Evolutionary conservation across 2,113 vertebrate species (phyloP).

Genomic region (Galemys pyrenaicus): DNA sequence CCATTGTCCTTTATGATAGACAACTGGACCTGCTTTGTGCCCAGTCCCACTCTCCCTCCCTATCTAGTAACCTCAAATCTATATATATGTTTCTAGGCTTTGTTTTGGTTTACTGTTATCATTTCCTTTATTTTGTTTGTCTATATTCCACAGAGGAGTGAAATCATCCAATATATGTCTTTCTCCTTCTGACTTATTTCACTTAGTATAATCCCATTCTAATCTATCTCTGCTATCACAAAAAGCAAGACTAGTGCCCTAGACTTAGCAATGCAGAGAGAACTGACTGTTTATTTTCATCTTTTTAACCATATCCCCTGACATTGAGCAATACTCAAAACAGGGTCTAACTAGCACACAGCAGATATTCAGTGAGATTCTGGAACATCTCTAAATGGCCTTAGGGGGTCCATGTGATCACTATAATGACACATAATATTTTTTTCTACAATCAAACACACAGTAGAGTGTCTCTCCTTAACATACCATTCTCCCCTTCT

Average conservation of each 20-base stretch:
- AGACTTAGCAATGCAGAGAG: not conserved
- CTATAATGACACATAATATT: not conserved
- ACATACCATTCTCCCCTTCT: not conserved
- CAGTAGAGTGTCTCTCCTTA: not conserved
- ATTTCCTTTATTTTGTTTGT: no score
- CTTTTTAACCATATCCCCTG: slow-evolving; percentile 15
- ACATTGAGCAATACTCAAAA: not conserved
- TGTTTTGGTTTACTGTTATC: no score
- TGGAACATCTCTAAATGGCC: no score
- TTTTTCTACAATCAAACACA: not conserved
- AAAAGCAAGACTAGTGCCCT: not conserved
- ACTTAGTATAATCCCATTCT: no score
- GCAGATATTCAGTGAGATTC: not conserved
- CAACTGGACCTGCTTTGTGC: no score
- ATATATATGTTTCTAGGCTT: no score
- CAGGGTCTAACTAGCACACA: not conserved
- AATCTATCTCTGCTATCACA: not conserved
- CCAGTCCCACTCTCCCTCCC: no score
- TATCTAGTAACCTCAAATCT: no score
- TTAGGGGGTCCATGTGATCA: not conserved
- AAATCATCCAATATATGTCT: no score
- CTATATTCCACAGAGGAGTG: no score
- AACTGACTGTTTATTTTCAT: not conserved
- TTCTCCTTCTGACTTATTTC: no score
- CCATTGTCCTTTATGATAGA: no score